phyloP scores from a whole-genome alignment of 2,888 invertebrate genomes.

The Zaprionus obscuricornis region DNA sequence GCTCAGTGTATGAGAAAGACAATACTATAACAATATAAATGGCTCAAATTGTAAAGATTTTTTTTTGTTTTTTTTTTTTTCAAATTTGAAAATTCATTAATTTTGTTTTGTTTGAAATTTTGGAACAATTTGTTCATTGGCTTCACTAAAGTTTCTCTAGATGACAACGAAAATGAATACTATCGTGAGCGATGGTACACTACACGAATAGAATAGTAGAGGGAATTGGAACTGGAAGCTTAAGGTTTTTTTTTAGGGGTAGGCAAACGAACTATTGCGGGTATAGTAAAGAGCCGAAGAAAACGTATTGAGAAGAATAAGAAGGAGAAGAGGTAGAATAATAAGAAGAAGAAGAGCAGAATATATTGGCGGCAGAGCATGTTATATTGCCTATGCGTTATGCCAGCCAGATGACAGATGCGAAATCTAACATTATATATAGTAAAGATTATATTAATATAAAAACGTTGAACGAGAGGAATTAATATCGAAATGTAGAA shows the following conservation, averaged over 20 bases:
- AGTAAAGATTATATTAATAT: too few relatives aligned
- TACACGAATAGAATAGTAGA: too few relatives aligned
- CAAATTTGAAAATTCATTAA: too few relatives aligned
- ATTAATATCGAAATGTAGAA: neutral
- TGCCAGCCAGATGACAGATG: slow-evolving; percentile 7
- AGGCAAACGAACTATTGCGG: slow-evolving; percentile 66
- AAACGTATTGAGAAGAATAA: slow-evolving; percentile 3
- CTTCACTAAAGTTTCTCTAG: slow-evolving; percentile 34
- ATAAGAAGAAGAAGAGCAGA: too few relatives aligned
- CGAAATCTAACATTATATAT: slow-evolving; percentile 5
- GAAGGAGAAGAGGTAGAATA: neutral
- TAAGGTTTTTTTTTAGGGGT: neutral
- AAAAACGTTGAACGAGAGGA: too few relatives aligned
- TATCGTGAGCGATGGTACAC: slow-evolving; percentile 50
- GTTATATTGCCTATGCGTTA: too few relatives aligned
- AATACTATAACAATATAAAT: neutral
- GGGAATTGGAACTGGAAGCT: neutral
- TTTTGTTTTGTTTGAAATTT: too few relatives aligned
- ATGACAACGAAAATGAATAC: slow-evolving; percentile 55
- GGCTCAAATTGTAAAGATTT: neutral
- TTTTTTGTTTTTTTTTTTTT: too few relatives aligned
- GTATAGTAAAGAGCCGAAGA: slow-evolving; percentile 3
- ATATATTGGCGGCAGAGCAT: too few relatives aligned
- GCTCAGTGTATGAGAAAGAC: slow-evolving; percentile 11
- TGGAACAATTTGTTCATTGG: slow-evolving; percentile 71